Percentiles rank a stretch among this genome's conserved stretches.
phyloP scores from a whole-genome alignment of 2,888 invertebrate genomes.

The Metalampra italica region DNA sequence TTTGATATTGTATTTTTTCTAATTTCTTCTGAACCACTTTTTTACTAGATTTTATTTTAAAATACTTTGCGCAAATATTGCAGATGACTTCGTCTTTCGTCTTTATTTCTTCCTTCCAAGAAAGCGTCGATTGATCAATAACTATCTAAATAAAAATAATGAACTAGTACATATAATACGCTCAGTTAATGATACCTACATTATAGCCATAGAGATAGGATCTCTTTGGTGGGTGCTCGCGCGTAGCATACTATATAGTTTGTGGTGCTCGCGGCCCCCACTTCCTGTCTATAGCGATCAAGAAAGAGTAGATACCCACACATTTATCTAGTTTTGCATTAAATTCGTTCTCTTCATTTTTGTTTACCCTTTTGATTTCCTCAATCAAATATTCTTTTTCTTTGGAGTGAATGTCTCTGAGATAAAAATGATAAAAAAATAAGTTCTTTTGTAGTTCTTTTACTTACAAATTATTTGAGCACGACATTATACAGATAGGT shows the following conservation, averaged over 20 bases:
- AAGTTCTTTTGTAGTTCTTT: neutral
- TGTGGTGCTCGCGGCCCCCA: too few relatives aligned
- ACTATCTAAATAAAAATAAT: conserved; percentile 18
- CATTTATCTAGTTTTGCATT: conserved; percentile 37
- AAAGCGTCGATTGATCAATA: conserved; percentile 10
- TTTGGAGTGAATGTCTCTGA: conserved; percentile 64
- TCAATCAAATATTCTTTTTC: conserved; percentile 74
- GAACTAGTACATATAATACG: too few relatives aligned
- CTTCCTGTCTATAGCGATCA: too few relatives aligned
- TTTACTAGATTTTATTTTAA: conserved; percentile 37
- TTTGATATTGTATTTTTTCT: conserved; percentile 39
- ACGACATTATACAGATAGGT: neutral
- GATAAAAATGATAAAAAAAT: neutral
- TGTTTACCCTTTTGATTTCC: conserved; percentile 42
- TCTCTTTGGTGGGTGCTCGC: too few relatives aligned
- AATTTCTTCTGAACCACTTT: conserved; percentile 41
- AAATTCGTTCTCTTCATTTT: conserved; percentile 47
- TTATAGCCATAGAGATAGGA: too few relatives aligned
- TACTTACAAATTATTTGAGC: neutral
- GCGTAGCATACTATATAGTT: too few relatives aligned
- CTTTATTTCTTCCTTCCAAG: conserved; percentile 27
- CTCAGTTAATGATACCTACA: too few relatives aligned
- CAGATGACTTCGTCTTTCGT: conserved; percentile 36
- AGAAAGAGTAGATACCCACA: conserved; percentile 10
- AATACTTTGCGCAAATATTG: conserved; percentile 35